Evolutionary conservation across 2,113 vertebrate genomes (phyloP).

Genomic region (Pavo muticus): DNA sequence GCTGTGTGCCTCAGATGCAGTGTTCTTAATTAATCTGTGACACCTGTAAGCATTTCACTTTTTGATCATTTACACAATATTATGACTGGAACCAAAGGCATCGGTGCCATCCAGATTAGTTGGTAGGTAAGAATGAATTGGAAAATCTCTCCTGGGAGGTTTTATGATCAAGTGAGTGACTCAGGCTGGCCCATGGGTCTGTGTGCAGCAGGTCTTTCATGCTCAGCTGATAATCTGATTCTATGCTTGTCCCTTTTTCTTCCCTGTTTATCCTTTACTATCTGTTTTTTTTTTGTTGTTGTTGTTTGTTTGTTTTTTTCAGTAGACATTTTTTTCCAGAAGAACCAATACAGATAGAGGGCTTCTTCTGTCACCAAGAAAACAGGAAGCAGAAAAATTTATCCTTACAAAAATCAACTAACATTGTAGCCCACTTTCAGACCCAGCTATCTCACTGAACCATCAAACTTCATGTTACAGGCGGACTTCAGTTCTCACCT

Average conservation of each 20-base stretch:
- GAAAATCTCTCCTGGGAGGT: not conserved
- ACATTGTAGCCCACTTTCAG: accelerated
- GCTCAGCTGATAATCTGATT: not conserved
- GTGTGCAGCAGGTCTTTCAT: not conserved
- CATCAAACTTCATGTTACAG: accelerated
- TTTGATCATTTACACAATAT: not conserved
- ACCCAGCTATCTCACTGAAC: not conserved
- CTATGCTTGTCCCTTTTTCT: not conserved
- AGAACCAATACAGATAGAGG: not conserved
- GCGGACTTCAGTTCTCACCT: not conserved
- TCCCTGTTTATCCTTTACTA: not conserved
- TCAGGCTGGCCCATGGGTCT: not conserved
- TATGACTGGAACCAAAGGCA: not conserved
- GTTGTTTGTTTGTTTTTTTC: not conserved
- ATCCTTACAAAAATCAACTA: not conserved
- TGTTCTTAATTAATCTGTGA: not conserved
- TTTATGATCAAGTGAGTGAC: not conserved
- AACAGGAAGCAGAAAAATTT: not conserved
- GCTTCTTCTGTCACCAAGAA: accelerated
- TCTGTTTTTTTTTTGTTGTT: not conserved
- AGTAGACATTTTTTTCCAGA: not conserved
- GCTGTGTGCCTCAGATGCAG: not conserved
- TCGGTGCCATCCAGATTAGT: not conserved
- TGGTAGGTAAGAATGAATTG: not conserved
- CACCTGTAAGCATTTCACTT: not conserved